phyloP scores from a whole-genome alignment of 1,140 invertebrate genomes.

The Drosophila santomea region DNA sequence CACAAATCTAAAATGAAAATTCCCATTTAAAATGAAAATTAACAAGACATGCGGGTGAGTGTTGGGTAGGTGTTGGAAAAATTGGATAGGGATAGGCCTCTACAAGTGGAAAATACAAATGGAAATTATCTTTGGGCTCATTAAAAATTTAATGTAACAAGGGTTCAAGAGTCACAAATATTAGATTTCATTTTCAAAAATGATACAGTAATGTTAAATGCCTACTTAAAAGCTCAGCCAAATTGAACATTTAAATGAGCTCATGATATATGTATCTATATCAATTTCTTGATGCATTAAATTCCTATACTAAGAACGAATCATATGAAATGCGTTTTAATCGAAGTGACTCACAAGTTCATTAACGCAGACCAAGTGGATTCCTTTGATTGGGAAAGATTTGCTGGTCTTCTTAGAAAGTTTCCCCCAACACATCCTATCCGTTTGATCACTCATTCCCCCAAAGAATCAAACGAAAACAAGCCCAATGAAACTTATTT shows the following conservation, averaged over 20 bases:
- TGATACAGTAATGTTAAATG: no score
- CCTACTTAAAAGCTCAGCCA: no score
- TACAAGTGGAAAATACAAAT: conserved; percentile 36
- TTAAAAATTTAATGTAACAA: background rate
- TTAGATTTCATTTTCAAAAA: background rate
- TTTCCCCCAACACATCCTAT: conserved; percentile 14
- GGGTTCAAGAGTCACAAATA: background rate
- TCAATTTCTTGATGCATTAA: no score
- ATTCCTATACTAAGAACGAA: background rate
- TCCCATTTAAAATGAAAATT: conserved; percentile 40
- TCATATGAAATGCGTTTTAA: background rate
- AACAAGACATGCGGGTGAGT: conserved; percentile 63
- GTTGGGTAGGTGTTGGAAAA: conserved; percentile 28
- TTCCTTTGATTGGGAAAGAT: conserved; percentile 6
- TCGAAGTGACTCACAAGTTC: conserved; percentile 4
- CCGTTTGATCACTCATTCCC: conserved; percentile 15
- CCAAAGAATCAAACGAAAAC: conserved; percentile 18
- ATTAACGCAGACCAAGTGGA: conserved; percentile 4
- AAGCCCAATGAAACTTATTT: conserved; percentile 36
- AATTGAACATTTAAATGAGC: no score
- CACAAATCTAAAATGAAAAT: conserved; percentile 28
- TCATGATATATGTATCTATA: background rate
- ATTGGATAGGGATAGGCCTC: background rate
- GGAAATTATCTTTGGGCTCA: conserved; percentile 14
- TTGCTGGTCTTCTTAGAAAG: conserved; percentile 24